Evolutionary conservation across 1,140 invertebrate species (phyloP).

Genomic region (Pentalonia nigronervosa): DNA sequence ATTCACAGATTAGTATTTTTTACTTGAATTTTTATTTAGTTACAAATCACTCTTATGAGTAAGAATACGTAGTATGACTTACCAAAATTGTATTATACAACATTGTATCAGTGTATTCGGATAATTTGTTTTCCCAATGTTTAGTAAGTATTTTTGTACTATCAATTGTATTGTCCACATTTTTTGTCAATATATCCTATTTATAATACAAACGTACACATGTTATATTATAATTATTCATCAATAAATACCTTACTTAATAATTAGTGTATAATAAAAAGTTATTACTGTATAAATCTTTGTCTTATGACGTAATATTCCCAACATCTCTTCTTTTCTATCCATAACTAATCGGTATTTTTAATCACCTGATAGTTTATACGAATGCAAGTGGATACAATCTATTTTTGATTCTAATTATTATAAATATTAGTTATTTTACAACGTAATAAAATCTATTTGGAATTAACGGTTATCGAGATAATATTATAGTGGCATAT

Average conservation of each 20-base stretch:
- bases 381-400: background rate
- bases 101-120: background rate
- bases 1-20: constrained; percentile 8
- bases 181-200: background rate
- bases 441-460: background rate
- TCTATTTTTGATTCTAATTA: background rate
- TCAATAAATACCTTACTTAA: background rate
- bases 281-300: background rate
- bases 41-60: background rate
- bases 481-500: background rate
- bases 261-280: background rate
- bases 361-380: background rate
- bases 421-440: background rate
- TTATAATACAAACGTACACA: background rate
- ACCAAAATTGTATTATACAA: background rate
- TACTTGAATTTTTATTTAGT: background rate
- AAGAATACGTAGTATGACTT: background rate
- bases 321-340: background rate
- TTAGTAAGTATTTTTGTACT: background rate
- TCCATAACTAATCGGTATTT: background rate
- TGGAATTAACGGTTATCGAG: background rate
- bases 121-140: background rate
- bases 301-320: background rate
- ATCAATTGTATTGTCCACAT: background rate
- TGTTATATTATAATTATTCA: background rate